Percentiles rank a stretch among this genome's conserved stretches.
These are phyloP conservation scores for Zygaena filipendulae DNA, from an alignment of 2,888 invertebrate genomes.

Conservation along the genomic window DNA sequence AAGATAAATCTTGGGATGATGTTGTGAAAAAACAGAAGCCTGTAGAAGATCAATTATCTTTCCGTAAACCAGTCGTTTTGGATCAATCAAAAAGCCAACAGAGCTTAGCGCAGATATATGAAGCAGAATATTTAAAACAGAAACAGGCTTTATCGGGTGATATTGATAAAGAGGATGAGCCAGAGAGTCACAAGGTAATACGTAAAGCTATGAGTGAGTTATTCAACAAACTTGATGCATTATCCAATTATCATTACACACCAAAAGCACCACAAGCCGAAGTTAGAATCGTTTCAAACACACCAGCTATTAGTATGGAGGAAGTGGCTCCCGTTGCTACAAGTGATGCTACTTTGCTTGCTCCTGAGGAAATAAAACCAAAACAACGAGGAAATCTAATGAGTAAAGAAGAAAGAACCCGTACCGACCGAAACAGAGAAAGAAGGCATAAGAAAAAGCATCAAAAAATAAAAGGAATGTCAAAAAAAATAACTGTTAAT, in stretches of 20 bases:
- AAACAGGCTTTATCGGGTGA: slow-evolving; percentile 67
- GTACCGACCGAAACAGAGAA: slow-evolving; percentile 90
- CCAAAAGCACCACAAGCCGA: slow-evolving; percentile 89
- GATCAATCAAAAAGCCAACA: slow-evolving; percentile 95
- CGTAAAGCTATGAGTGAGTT: slow-evolving; percentile 77
- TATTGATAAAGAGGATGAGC: slow-evolving; percentile 71
- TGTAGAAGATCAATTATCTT: slow-evolving; percentile 82
- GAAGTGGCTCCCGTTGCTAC: slow-evolving; percentile 94
- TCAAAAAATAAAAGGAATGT: slow-evolving; percentile 67
- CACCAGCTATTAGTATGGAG: slow-evolving; percentile 92
- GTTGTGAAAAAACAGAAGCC: slow-evolving; percentile 89
- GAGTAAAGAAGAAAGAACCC: slow-evolving; percentile 82
- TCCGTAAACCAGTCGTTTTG: slow-evolving; percentile 86
- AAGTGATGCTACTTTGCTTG: slow-evolving; percentile 85
- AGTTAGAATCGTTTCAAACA: slow-evolving; percentile 88
- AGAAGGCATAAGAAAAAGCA: slow-evolving; percentile 86
- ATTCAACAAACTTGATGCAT: slow-evolving; percentile 88
- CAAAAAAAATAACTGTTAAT: slow-evolving; percentile 38
- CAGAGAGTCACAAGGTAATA: slow-evolving; percentile 83
- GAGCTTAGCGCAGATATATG: slow-evolving; percentile 94
- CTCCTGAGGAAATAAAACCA: slow-evolving; percentile 91
- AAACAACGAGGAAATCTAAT: slow-evolving; percentile 64
- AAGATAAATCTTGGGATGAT: slow-evolving; percentile 95
- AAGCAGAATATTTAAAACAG: slow-evolving; percentile 84
- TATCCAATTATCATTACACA: slow-evolving; percentile 94